A percentile compares a stretch with the other conserved stretches of the same genome.
These are phyloP conservation scores for Hydropsyche tenuis DNA, from an alignment of 1,140 invertebrate genomes.

Conservation along the genomic window DNA sequence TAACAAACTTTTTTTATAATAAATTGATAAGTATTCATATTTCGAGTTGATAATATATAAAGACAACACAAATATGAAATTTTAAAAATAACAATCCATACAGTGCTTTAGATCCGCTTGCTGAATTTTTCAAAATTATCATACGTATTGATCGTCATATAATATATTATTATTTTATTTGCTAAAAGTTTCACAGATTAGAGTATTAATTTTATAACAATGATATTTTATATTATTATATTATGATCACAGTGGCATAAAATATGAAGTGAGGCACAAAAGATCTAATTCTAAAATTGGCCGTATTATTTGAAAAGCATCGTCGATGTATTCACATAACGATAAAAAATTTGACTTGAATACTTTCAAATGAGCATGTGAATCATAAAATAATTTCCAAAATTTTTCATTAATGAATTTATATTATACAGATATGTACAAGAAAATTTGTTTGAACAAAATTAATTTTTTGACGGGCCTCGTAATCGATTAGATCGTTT, in stretches of 20 bases:
- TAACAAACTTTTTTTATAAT: constrained; percentile 1
- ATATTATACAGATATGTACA: too few relatives aligned
- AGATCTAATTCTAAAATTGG: constrained; percentile 36
- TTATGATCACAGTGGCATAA: constrained; percentile 46
- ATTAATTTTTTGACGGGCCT: too few relatives aligned
- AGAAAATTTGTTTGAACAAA: too few relatives aligned
- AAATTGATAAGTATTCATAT: neutral
- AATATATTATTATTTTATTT: neutral
- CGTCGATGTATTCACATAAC: neutral
- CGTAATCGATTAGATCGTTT: too few relatives aligned
- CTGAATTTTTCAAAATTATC: too few relatives aligned
- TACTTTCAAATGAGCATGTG: neutral
- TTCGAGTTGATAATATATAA: neutral
- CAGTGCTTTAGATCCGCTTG: too few relatives aligned
- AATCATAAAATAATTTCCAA: neutral
- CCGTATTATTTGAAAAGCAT: constrained; percentile 18
- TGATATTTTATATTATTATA: constrained; percentile 33
- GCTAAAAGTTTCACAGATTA: constrained; percentile 23
- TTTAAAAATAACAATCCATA: too few relatives aligned
- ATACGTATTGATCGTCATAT: too few relatives aligned
- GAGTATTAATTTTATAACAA: constrained; percentile 35
- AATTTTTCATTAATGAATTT: neutral
- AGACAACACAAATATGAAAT: neutral
- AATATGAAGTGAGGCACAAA: constrained; percentile 47
- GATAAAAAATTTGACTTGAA: constrained; percentile 8